Conservation (phyloP, 2,888 invertebrate genomes). For the Oligia latruncula region DNA sequence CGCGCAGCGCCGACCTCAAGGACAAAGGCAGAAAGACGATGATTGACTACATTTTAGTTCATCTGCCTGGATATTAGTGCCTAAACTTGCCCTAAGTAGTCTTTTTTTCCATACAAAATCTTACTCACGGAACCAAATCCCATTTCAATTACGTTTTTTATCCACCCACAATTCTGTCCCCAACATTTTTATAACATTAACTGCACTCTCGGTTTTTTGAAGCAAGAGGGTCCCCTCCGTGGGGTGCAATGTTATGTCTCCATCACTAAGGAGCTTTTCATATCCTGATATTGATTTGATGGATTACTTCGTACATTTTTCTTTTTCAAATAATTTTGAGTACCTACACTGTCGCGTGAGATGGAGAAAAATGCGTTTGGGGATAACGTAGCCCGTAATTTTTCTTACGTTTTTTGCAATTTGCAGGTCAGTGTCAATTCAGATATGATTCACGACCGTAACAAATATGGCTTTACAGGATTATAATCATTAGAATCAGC, state of each 20-base stretch:
- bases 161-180: constrained; percentile 34
- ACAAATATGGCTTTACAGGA: neutral
- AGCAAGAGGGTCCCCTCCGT: constrained; percentile 63
- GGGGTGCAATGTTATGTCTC: constrained; percentile 71
- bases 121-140: constrained; percentile 45
- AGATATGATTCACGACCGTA: neutral
- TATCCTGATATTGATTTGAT: constrained; percentile 69
- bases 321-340: constrained; percentile 4
- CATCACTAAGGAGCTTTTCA: constrained; percentile 64
- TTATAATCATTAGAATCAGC: neutral
- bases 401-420: neutral
- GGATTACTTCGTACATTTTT: constrained; percentile 57
- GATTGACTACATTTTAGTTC: neutral
- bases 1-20: neutral
- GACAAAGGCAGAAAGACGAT: neutral
- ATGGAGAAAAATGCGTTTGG: neutral
- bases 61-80: neutral
- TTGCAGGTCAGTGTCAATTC: neutral
- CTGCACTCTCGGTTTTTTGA: constrained; percentile 57
- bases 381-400: too few species aligned
- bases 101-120: neutral
- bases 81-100: neutral
- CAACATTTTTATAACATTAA: constrained; percentile 58
- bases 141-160: constrained; percentile 18
- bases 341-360: too few species aligned